Percentiles rank a stretch among this genome's conserved stretches.
Conservation (phyloP, 2,113 vertebrate genomes). For the Aptenodytes patagonicus region DNA sequence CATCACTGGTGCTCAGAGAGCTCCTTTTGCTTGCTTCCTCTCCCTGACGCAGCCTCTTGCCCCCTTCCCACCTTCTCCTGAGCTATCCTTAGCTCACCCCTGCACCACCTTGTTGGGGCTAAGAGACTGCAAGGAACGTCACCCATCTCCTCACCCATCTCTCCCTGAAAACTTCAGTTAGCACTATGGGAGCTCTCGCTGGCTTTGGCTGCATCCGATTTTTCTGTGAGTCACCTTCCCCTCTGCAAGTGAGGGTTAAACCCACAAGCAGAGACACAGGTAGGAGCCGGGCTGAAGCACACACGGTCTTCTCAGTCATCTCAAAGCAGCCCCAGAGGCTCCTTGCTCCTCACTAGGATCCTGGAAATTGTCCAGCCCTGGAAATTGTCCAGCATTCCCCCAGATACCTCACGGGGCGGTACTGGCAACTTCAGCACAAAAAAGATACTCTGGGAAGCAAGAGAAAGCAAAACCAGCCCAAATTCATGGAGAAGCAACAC, state of each 20-base stretch:
- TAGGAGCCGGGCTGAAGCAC: background rate
- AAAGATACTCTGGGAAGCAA: background rate
- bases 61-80: background rate
- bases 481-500: background rate
- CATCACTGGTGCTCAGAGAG: background rate
- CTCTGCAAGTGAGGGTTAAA: background rate
- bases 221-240: background rate
- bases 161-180: background rate
- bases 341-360: background rate
- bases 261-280: background rate
- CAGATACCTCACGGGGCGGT: fast-evolving
- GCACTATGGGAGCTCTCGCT: fast-evolving
- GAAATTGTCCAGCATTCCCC: background rate
- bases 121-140: background rate
- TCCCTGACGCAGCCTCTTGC: background rate
- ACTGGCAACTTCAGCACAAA: background rate
- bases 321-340: background rate
- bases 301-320: background rate
- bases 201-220: background rate
- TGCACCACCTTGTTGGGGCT: background rate
- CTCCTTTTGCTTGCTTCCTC: background rate
- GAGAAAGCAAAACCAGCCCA: background rate
- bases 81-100: background rate
- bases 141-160: background rate
- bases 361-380: background rate